Base-by-base conservation (phyloP, 2,888 invertebrate species). In the Amiota communis region DNA sequence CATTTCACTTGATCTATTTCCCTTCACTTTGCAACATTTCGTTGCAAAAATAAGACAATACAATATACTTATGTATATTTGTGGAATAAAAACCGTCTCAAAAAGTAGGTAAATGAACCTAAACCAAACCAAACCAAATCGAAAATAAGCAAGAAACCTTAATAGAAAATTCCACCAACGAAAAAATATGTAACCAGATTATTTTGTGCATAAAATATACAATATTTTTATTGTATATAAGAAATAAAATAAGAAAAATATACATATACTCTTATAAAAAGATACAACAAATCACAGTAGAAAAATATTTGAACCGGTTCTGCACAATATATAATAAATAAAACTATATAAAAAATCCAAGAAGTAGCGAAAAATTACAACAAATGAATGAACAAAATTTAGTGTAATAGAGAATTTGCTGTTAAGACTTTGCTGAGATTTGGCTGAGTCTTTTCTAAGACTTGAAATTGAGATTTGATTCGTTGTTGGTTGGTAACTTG, bases 291-390 rank as follows among this genome's bases (percentile, higher is more conserved):
- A 84, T 82, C 78, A 74, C 77, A 75, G 80, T 77, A 77, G 74
- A 84, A 79, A 79, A 77, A 80, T 36, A 36, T 85, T 83, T 81
- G 77, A 83, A 83, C 83, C 83, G 83, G 83, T 83, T 83, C 75
- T 76, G 51, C 75, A 69, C 74, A 65, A 64, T 36, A 36, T 36
- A 36, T 36, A 36, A 36, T 0, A 47, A 59, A 72, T 74, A 73
- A 72, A 47, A 23, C 46, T 68, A 11, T 47, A 67, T 9, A 17
- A 67, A 47, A 57, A 53, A 84, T 77, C 80, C 78, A 75, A 74
- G 77, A 79, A 80, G 81, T 80, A 78, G 77, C 76, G 75, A 53
- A 70, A 64, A 49, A 23, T 49, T 59, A 59, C 59, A 59, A 59
- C 59, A 59, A 59, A 20, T 36, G 36, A 59, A 59, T 59, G 59